A percentile compares a stretch with the other conserved stretches of the same genome.
phyloP scores from a whole-genome alignment of 2,888 invertebrate genomes.

The Lissocephala sabroskyi region DNA sequence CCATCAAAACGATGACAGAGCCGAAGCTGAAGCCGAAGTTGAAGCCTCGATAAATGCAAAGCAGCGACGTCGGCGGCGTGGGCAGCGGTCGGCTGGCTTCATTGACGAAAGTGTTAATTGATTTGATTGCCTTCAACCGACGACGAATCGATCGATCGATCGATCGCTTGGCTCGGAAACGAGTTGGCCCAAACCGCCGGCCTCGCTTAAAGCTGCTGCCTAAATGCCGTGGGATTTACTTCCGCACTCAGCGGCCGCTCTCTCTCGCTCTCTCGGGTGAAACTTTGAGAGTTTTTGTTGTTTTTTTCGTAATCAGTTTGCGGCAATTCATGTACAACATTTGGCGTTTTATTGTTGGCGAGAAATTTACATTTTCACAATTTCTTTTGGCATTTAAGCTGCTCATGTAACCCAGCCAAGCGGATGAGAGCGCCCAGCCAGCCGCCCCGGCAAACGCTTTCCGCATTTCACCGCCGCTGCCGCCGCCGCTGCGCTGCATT shows the following conservation, averaged over 20 bases:
- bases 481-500: conserved; percentile 18
- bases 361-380: conserved; percentile 61
- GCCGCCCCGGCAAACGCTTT: conserved; percentile 38
- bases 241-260: conserved; percentile 40
- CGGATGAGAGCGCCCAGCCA: no score
- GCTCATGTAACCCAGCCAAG: conserved; percentile 38
- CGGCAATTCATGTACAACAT: conserved; percentile 33
- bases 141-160: conserved; percentile 16
- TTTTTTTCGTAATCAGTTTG: conserved; percentile 57
- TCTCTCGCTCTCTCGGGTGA: conserved; percentile 34
- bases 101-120: conserved; percentile 59
- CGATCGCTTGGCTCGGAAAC: conserved; percentile 26
- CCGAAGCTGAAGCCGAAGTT: background rate
- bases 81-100: conserved; percentile 11
- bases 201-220: no score
- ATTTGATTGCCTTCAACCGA: conserved; percentile 40
- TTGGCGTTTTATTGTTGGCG: conserved; percentile 43
- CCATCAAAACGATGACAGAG: no score
- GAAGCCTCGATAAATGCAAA: background rate
- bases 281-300: conserved; percentile 51
- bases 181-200: no score
- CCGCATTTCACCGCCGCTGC: conserved; percentile 46
- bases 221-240: conserved; percentile 59
- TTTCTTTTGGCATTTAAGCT: conserved; percentile 22
- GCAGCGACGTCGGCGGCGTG: conserved; percentile 27